phyloP scores from a whole-genome alignment of 2,113 vertebrate genomes.

The Xerus inauris region DNA sequence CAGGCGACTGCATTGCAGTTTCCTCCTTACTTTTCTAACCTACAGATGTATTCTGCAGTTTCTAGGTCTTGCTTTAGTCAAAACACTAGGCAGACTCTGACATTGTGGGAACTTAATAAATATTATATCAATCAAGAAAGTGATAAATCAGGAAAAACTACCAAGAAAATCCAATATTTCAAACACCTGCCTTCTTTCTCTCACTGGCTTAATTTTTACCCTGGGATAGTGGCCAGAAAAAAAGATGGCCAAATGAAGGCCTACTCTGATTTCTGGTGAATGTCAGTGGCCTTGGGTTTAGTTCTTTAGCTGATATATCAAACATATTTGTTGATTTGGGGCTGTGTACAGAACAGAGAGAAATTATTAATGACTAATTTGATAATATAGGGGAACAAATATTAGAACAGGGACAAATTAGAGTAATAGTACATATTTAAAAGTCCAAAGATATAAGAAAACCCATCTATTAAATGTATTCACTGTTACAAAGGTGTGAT shows the following conservation, averaged over 20 bases:
- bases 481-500: not conserved
- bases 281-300: not conserved
- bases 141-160: constrained; percentile 54
- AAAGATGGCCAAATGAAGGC: not conserved
- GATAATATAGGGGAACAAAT: not conserved
- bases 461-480: not conserved
- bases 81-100: constrained; percentile 45
- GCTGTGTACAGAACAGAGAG: not conserved
- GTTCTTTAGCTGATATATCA: not conserved
- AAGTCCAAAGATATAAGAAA: not conserved
- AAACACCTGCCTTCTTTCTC: constrained; percentile 27
- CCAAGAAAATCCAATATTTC: constrained; percentile 1
- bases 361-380: not conserved
- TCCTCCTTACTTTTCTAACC: constrained; percentile 6
- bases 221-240: not conserved
- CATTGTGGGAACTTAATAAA: constrained; percentile 34
- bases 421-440: not conserved
- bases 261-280: not conserved
- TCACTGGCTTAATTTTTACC: constrained; percentile 46
- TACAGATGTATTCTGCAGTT: not conserved
- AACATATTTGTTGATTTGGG: not conserved
- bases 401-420: not conserved
- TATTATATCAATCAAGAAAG: constrained; percentile 42
- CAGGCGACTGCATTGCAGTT: constrained; percentile 28
- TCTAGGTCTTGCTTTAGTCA: constrained; percentile 13